Evolutionary conservation across 2,113 vertebrate species (phyloP).

Genomic region (Hiodon alosoides): DNA sequence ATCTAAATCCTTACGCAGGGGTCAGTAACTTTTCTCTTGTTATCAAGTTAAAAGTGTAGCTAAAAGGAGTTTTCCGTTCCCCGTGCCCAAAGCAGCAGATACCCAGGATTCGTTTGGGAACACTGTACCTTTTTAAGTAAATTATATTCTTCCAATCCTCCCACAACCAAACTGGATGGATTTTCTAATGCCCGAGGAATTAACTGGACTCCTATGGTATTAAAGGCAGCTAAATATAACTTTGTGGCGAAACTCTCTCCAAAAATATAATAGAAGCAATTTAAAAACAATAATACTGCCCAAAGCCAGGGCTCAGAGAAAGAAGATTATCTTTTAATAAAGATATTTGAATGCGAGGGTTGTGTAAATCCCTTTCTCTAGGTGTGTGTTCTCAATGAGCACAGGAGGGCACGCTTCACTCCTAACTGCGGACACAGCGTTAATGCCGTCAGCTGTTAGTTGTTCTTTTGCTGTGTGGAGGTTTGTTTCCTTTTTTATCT

Average conservation of each 20-base stretch:
- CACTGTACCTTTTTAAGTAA: not conserved
- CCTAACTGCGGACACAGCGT: no score
- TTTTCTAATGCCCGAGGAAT: not conserved
- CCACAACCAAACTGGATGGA: constrained; percentile 10
- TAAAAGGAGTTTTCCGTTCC: not conserved
- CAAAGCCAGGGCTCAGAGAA: constrained; percentile 20
- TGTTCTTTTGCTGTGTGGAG: not conserved
- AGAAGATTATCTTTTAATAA: constrained; percentile 31
- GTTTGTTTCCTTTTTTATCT: no score
- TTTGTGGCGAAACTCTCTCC: not conserved
- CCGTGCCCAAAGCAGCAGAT: not conserved
- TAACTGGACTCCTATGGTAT: constrained; percentile 4
- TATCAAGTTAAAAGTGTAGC: not conserved
- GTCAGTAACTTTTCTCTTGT: not conserved
- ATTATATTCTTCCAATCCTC: constrained; percentile 14
- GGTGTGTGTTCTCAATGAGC: not conserved
- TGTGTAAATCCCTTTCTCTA: constrained; percentile 7
- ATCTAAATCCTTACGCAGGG: not conserved
- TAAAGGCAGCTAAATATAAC: constrained; percentile 23
- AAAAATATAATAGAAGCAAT: constrained; percentile 26
- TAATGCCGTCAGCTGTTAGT: no score
- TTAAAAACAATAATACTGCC: constrained; percentile 24
- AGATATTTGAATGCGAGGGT: not conserved
- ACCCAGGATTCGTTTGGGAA: not conserved
- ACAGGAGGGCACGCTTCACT: not conserved